Evolutionary conservation across 2,888 invertebrate species (phyloP).

Genomic region (Lepidochrysops patricia): DNA sequence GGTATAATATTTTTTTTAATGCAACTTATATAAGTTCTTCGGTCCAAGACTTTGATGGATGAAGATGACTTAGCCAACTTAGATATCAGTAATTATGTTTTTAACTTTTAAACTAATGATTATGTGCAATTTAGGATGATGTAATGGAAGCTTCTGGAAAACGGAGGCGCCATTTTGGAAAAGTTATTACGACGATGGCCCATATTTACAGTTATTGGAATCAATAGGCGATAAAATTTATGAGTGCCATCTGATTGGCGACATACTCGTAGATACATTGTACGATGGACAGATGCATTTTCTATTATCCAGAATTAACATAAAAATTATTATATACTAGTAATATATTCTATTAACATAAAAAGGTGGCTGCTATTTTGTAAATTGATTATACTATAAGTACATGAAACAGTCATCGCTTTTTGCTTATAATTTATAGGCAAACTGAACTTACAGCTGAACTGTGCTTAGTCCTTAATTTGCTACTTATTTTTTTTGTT

Average conservation of each 20-base stretch:
- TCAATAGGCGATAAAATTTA: not conserved
- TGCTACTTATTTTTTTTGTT: too few relatives aligned
- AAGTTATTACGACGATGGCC: not conserved
- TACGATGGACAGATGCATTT: too few relatives aligned
- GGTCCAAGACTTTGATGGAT: constrained; percentile 7
- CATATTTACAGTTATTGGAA: not conserved
- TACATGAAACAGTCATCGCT: too few relatives aligned
- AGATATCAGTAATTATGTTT: not conserved
- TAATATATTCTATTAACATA: too few relatives aligned
- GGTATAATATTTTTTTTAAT: not conserved
- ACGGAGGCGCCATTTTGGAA: not conserved
- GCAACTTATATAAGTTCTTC: not conserved
- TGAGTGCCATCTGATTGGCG: not conserved
- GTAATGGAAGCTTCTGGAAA: not conserved
- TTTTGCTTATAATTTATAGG: too few relatives aligned
- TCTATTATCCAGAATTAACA: too few relatives aligned
- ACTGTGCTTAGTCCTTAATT: too few relatives aligned
- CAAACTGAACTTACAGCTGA: too few relatives aligned
- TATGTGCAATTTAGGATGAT: not conserved
- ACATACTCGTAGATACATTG: too few relatives aligned
- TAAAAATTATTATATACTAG: too few relatives aligned
- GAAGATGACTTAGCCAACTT: constrained; percentile 1
- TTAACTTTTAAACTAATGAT: not conserved
- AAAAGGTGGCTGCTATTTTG: too few relatives aligned
- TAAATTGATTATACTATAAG: too few relatives aligned